A percentile compares a stretch with the other conserved stretches of the same genome.
Evolutionary conservation across 1,140 invertebrate genomes (phyloP).

Genomic region (Drosophila rhopaloa): DNA sequence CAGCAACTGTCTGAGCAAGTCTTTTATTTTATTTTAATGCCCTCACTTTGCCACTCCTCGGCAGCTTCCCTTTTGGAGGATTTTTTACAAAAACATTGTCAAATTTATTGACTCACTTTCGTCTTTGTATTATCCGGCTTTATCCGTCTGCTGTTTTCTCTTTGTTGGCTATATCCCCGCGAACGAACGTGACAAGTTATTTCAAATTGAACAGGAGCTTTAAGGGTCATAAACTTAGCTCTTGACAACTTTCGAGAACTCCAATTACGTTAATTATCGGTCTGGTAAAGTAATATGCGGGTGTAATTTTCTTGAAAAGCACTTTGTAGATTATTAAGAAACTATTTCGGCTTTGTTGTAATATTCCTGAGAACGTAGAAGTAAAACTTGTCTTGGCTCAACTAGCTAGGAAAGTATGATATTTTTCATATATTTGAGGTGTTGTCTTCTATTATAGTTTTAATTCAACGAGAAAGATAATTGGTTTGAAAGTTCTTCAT

Average conservation of each 20-base stretch:
- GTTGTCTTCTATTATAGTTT: too few relatives aligned
- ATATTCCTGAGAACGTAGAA: background rate
- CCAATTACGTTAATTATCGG: constrained; percentile 41
- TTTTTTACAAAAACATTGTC: constrained; percentile 40
- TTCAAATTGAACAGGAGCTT: constrained; percentile 21
- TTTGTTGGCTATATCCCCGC: constrained; percentile 25
- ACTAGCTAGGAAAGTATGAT: too few relatives aligned
- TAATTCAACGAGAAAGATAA: too few relatives aligned
- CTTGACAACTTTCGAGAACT: constrained; percentile 32
- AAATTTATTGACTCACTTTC: constrained; percentile 66
- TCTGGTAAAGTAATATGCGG: constrained; percentile 8
- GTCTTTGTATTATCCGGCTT: constrained; percentile 44
- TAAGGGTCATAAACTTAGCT: constrained; percentile 34
- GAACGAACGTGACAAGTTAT: constrained; percentile 25
- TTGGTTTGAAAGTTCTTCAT: too few relatives aligned
- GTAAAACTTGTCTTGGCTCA: too few relatives aligned
- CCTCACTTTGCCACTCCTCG: constrained; percentile 24
- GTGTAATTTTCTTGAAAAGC: background rate
- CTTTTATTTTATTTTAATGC: constrained; percentile 42
- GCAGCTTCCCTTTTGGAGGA: constrained; percentile 10
- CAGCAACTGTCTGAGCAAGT: constrained; percentile 45
- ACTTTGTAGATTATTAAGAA: background rate
- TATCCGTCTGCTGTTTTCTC: constrained; percentile 31
- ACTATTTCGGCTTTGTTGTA: background rate
- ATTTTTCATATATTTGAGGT: too few relatives aligned